Evolutionary conservation across 2,797 vertebrate species (phyloP).

Genomic region (Acrocephalus scirpaceus): DNA sequence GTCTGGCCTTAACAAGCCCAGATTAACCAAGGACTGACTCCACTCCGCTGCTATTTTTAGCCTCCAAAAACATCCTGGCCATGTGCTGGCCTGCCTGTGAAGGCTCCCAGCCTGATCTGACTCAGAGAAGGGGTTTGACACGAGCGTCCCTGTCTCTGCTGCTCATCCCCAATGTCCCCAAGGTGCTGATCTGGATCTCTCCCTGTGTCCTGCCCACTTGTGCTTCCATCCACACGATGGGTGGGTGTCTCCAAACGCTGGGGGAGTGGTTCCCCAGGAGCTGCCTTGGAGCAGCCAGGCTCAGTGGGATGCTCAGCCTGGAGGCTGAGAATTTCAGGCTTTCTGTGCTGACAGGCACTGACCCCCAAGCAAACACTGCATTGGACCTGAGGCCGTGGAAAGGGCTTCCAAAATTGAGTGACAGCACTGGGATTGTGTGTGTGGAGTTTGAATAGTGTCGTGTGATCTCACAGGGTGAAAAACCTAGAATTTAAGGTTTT

Average conservation of each 20-base stretch:
- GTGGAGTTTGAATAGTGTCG: not conserved
- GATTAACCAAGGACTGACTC: constrained; percentile 12
- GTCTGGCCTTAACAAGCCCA: not conserved
- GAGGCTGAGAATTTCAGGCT: not conserved
- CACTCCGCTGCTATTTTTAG: not conserved
- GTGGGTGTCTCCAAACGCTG: not conserved
- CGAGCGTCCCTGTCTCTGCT: fast-evolving
- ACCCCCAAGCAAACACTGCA: not conserved
- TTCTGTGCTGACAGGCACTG: not conserved
- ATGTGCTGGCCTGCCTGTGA: fast-evolving
- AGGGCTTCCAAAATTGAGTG: not conserved
- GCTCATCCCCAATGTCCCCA: fast-evolving
- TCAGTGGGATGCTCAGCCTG: not conserved
- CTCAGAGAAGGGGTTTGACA: not conserved
- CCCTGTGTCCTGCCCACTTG: fast-evolving
- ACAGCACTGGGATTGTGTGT: not conserved
- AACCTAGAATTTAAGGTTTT: not conserved
- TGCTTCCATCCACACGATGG: fast-evolving
- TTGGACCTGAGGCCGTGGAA: not conserved
- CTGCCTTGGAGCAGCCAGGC: not conserved
- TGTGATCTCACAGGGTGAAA: not conserved
- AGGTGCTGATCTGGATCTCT: not conserved
- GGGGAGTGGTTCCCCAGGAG: not conserved
- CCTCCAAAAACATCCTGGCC: not conserved
- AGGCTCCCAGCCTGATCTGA: not conserved